Evolutionary conservation across 92 coral and sea anemone species (phyloP).

Genomic region (Siderastrea siderea): DNA sequence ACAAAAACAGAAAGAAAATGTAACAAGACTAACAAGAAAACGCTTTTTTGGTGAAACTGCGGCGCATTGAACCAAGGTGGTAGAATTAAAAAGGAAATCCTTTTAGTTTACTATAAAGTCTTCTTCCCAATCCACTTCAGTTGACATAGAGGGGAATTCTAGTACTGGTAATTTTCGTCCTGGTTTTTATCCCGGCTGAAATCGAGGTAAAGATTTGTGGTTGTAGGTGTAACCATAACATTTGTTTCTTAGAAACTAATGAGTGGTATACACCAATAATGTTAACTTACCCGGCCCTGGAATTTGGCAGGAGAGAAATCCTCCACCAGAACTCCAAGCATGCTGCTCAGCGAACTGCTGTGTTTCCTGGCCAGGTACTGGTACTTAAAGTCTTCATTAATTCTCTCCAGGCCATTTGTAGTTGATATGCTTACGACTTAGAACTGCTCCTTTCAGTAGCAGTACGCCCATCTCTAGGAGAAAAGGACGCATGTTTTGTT

Average conservation of each 20-base stretch:
- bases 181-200: background rate
- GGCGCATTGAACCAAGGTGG: background rate
- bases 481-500: background rate
- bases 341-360: slow-evolving; percentile 16
- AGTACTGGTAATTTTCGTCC: too few species aligned
- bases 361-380: slow-evolving; percentile 28
- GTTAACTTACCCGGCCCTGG: slow-evolving; percentile 32
- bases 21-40: background rate
- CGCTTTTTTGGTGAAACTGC: background rate
- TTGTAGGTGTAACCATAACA: background rate
- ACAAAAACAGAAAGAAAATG: background rate
- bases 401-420: slow-evolving; percentile 47
- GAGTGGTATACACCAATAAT: background rate
- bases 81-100: too few species aligned
- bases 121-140: background rate
- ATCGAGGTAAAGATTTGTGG: background rate
- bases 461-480: slow-evolving; percentile 55
- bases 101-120: background rate
- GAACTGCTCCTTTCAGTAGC: slow-evolving; percentile 32
- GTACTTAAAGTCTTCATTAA: slow-evolving; percentile 36
- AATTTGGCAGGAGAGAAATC: slow-evolving; percentile 28
- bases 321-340: slow-evolving; percentile 29
- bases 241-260: background rate
- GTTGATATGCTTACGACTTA: slow-evolving; percentile 24
- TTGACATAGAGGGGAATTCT: background rate